Conservation (phyloP, 2,888 invertebrate genomes). For the Yponomeuta plumbellus region DNA sequence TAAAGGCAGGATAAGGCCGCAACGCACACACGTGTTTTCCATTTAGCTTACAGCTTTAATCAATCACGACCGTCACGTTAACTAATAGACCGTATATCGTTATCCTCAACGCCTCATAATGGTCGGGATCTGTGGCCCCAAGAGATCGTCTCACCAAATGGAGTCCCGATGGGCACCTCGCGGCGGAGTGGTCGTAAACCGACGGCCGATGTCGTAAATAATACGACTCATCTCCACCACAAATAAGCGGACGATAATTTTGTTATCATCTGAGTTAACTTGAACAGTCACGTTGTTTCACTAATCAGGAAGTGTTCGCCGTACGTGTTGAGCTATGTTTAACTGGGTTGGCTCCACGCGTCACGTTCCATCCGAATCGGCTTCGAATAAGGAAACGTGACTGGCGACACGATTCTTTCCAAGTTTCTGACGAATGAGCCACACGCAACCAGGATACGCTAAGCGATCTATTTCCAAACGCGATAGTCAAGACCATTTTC, state of each 20-base stretch:
- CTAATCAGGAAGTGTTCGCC: slow-evolving; percentile 51
- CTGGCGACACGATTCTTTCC: slow-evolving; percentile 28
- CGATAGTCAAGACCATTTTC: neutral
- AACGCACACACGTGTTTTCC: slow-evolving; percentile 1
- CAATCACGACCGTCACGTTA: neutral
- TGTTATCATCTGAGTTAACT: slow-evolving; percentile 60
- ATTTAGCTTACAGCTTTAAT: neutral
- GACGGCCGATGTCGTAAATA: slow-evolving; percentile 27
- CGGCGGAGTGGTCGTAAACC: slow-evolving; percentile 30
- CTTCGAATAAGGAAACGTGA: slow-evolving; percentile 30
- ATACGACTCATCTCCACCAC: slow-evolving; percentile 34
- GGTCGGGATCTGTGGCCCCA: neutral
- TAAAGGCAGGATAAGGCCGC: slow-evolving; percentile 1
- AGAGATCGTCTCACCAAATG: neutral
- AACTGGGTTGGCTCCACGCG: slow-evolving; percentile 28
- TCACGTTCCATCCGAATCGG: slow-evolving; percentile 22
- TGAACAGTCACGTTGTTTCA: slow-evolving; percentile 56
- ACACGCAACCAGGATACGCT: neutral
- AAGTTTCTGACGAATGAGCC: slow-evolving; percentile 15
- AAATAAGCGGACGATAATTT: slow-evolving; percentile 40
- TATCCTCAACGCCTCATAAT: neutral
- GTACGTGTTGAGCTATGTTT: slow-evolving; percentile 35
- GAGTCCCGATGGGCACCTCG: neutral
- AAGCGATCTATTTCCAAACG: neutral
- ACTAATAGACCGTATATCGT: neutral